Percentiles rank a stretch among this genome's conserved stretches.
phyloP scores from a whole-genome alignment of 1,140 invertebrate species.

The Andrena cerasifolii region DNA sequence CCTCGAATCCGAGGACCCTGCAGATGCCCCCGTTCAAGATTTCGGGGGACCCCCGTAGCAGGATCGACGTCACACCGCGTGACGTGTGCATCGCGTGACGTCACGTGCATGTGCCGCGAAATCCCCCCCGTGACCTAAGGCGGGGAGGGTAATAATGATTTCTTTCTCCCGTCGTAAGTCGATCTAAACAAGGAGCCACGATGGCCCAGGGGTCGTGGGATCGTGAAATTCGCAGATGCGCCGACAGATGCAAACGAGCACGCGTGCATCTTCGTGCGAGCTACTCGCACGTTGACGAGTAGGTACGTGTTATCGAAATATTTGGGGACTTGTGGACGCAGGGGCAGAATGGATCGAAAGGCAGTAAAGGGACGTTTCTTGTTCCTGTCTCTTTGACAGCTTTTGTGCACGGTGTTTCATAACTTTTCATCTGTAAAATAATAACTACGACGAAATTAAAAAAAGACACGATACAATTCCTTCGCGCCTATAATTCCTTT shows the following conservation, averaged over 20 bases:
- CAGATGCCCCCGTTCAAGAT: slow-evolving; percentile 55
- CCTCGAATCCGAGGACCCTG: slow-evolving; percentile 58
- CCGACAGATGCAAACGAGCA: slow-evolving; percentile 53
- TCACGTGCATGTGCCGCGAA: slow-evolving; percentile 66
- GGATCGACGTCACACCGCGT: slow-evolving; percentile 69
- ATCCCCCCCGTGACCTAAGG: slow-evolving; percentile 62
- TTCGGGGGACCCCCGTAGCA: slow-evolving; percentile 38
- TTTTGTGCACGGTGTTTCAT: too few relatives aligned
- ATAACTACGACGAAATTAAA: too few relatives aligned
- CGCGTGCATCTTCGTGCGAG: slow-evolving; percentile 29
- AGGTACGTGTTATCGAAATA: slow-evolving; percentile 30
- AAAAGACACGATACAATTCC: too few relatives aligned
- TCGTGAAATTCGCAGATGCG: slow-evolving; percentile 49
- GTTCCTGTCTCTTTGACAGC: not conserved
- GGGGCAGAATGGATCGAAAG: not conserved
- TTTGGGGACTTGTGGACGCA: slow-evolving; percentile 9
- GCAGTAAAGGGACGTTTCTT: slow-evolving; percentile 11
- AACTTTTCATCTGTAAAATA: too few relatives aligned
- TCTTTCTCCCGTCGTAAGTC: slow-evolving; percentile 15
- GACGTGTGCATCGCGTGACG: slow-evolving; percentile 70
- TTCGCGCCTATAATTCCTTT: too few relatives aligned
- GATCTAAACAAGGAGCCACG: not conserved
- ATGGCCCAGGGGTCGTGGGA: slow-evolving; percentile 56
- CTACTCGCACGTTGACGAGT: not conserved
- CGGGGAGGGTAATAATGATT: slow-evolving; percentile 49